Evolutionary conservation across 2,797 vertebrate species (phyloP).

Genomic region (Labeo calbasu): DNA sequence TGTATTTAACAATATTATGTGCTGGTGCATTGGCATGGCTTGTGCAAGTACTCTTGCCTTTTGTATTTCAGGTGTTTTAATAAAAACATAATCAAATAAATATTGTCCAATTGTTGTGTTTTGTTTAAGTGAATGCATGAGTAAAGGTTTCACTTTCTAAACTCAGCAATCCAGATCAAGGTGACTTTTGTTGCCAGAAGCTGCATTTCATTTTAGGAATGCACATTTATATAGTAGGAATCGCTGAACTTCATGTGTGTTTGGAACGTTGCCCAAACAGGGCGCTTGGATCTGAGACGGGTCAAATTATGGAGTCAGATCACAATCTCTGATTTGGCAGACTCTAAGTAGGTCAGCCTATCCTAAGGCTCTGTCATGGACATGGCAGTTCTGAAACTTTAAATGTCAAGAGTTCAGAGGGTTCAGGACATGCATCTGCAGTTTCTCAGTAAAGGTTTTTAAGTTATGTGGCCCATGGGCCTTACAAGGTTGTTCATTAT

Average conservation of each 20-base stretch:
- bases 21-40: slow-evolving; percentile 42
- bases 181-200: background rate
- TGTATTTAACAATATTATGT: slow-evolving; percentile 56
- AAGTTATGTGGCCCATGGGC: background rate
- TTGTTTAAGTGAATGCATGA: background rate
- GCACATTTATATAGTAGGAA: background rate
- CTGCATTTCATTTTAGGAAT: background rate
- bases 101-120: slow-evolving; percentile 5
- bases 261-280: background rate
- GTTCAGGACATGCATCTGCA: background rate
- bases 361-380: slow-evolving; percentile 13
- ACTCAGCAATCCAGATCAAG: background rate
- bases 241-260: background rate
- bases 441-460: background rate
- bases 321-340: slow-evolving; percentile 17
- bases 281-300: background rate
- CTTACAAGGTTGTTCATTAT: background rate
- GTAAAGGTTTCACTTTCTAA: background rate
- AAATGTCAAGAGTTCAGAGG: background rate
- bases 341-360: slow-evolving; percentile 34
- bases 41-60: slow-evolving; percentile 54
- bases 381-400: background rate
- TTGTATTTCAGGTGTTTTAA: slow-evolving; percentile 74
- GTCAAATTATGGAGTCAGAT: slow-evolving; percentile 9
- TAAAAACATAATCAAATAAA: slow-evolving; percentile 67